These are phyloP conservation scores for Proteles cristata DNA, from an alignment of 2,113 vertebrate species.

Conservation along the genomic window DNA sequence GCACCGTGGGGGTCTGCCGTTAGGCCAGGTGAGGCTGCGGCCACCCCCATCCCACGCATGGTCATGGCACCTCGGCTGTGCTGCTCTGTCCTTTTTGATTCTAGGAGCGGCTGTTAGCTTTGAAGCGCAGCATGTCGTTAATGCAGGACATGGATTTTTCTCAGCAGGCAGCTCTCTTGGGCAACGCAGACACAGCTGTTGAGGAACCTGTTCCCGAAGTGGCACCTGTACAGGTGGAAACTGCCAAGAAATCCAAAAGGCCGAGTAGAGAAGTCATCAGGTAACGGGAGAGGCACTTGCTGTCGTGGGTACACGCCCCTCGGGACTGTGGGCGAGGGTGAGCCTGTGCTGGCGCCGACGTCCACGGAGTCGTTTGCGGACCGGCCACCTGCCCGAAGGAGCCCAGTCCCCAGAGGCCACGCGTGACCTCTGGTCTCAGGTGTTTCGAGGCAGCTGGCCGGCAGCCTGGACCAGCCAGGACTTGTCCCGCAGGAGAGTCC, in stretches of 20 bases:
- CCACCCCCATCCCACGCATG: constrained; percentile 85
- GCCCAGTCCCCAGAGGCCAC: not conserved
- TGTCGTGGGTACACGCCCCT: not conserved
- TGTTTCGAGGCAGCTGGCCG: not conserved
- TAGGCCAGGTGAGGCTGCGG: constrained; percentile 83
- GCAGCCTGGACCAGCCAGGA: not conserved
- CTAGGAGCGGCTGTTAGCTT: constrained; percentile 97
- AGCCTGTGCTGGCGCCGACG: accelerated
- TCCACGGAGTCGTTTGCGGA: not conserved
- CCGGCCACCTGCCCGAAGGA: not conserved
- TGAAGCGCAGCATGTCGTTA: constrained; percentile 99
- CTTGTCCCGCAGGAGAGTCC: not conserved
- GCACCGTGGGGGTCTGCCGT: constrained; percentile 77
- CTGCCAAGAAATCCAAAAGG: constrained; percentile 96
- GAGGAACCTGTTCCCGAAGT: constrained; percentile 94
- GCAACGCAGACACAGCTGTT: constrained; percentile 92
- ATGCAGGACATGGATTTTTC: constrained; percentile 99
- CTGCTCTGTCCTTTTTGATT: constrained; percentile 90
- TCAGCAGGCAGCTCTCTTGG: constrained; percentile 98
- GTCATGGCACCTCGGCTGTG: constrained; percentile 85
- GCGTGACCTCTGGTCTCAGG: not conserved
- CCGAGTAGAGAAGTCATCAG: constrained; percentile 95
- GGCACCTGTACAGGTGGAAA: constrained; percentile 92
- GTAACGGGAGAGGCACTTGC: constrained; percentile 82
- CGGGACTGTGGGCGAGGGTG: not conserved